Base-by-base conservation (phyloP, 2,888 invertebrate genomes). In the Chesias legatella region DNA sequence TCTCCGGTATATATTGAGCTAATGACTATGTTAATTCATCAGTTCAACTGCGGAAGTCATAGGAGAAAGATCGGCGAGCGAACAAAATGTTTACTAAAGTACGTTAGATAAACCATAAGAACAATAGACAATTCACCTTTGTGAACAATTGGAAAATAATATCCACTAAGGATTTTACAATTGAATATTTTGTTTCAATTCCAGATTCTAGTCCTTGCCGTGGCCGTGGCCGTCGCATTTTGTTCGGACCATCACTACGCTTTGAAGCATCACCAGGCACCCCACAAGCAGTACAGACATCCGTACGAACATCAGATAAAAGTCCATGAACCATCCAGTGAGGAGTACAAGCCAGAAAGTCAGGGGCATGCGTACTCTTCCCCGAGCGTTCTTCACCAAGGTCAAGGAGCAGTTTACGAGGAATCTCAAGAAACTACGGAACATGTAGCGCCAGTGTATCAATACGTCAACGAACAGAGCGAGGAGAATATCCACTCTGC, bases 1-100 rank as follows among this genome's bases (percentile, higher is more conserved):
- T 85, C 84, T 84, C 80, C 76, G 66, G 79, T 88, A 88, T 88
- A 88, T 86, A 88, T 85, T 84, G 81, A 78, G 82, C 77, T 82
- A 77, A 83, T 79, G 73, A 74, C 75, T 79, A 79, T 82, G 80
- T 76, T 79, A 80, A 83, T 82, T 78, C 82, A 84, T 73, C 86
- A 88, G 85, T 88, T 79, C 73, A 71, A 79, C 78, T 60, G 61
- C 79, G 82, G 82, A 85, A 85, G 82, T 80, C 82, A 65, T 58
- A 73, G 75, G 56, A 82, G 83, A 79, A 78, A 75, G 78, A 84
- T 66, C 80, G 72, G 53, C 79, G 79, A 78, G 76, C 73, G 77
- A 81, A 66, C 80, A 73, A 79, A 69, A 88, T 88, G 86, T 63
- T 83, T 58, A 65, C 79, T 55, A 86, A 82, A 80, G 86, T 88